These are phyloP conservation scores for Aphrocallistes beatrix DNA, from an alignment of 37 sponge, comb jelly and placozoan genomes.

Conservation along the genomic window DNA sequence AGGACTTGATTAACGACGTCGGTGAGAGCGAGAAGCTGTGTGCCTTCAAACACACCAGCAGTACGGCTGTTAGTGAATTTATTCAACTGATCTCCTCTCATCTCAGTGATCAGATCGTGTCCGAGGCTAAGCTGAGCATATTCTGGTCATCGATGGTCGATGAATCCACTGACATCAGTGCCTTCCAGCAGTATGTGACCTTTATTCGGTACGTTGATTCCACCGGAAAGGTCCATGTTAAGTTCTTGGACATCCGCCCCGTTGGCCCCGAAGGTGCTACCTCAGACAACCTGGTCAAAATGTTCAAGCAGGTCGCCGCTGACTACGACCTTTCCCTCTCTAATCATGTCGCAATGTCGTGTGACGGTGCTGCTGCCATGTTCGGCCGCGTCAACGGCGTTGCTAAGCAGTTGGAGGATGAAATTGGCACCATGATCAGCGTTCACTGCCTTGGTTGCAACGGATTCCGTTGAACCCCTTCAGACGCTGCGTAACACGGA, in stretches of 20 bases:
- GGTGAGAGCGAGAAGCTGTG: not conserved
- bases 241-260: not conserved
- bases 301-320: not conserved
- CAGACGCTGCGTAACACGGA: not conserved
- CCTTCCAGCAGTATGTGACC: not conserved
- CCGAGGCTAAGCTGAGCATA: not conserved
- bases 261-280: not conserved
- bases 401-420: not conserved
- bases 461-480: not conserved
- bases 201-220: not conserved
- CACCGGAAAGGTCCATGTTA: not conserved
- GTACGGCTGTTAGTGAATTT: not conserved
- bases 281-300: not conserved
- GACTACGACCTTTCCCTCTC: not conserved
- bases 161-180: not conserved
- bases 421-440: not conserved
- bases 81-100: not conserved
- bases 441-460: not conserved
- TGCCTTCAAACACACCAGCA: not conserved
- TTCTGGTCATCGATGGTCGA: not conserved
- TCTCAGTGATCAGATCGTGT: not conserved
- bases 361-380: constrained; percentile 9
- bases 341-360: not conserved
- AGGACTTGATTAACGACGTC: not conserved
- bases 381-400: not conserved